These are phyloP conservation scores for Bos taurus DNA, from an alignment of 2,113 vertebrate species.

Conservation along the genomic window ARS-UCD2.0 NC_037337.1:67253501-67254000, in stretches of 20 bases:
- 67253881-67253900: accelerated
- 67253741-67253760: not conserved
- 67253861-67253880: not conserved
- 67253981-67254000: not conserved
- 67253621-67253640: not conserved
- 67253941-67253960: not conserved
- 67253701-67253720: not conserved
- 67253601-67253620: not conserved
- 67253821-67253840: not conserved
- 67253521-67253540: not conserved
- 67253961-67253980: not conserved
- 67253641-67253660: not conserved
- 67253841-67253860: not conserved
- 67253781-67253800: not conserved
- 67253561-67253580: not conserved
- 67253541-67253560: not conserved
- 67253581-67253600: not conserved
- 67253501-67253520: not conserved
- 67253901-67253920: not conserved
- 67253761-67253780: not conserved
- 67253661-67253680: not conserved
- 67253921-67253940: not conserved
- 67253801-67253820: not conserved
- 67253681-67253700: not conserved
- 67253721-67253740: not conserved